Conservation (phyloP, 2,888 invertebrate genomes). For the Leptopilina syphax region DNA sequence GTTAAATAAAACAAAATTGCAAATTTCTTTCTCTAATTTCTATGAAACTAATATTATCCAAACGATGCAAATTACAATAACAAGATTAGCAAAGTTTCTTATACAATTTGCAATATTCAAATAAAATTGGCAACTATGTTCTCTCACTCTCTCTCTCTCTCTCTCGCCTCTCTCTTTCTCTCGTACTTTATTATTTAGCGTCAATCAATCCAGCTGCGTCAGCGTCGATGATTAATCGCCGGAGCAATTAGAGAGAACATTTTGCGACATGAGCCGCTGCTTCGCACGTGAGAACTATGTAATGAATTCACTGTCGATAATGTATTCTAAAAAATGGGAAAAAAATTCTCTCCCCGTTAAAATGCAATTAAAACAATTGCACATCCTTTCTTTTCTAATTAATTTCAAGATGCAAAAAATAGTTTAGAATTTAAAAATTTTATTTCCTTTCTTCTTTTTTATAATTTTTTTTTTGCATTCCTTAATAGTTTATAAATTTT, state of each 20-base stretch:
- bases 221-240: conserved; percentile 34
- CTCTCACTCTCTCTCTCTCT: neutral
- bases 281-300: conserved; percentile 30
- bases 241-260: conserved; percentile 36
- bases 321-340: neutral
- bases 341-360: neutral
- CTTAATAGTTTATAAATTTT: too few species aligned
- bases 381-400: neutral
- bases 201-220: conserved; percentile 35
- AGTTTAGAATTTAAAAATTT: too few species aligned
- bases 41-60: neutral
- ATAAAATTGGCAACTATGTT: conserved; percentile 9
- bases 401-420: too few species aligned
- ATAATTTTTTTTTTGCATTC: too few species aligned
- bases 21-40: too few species aligned
- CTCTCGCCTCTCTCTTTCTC: neutral
- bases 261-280: conserved; percentile 34
- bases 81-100: conserved; percentile 18
- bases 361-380: conserved; percentile 1
- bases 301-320: conserved; percentile 14
- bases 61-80: neutral
- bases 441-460: too few species aligned
- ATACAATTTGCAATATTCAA: neutral
- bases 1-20: too few species aligned
- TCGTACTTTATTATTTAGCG: conserved; percentile 36